These are phyloP conservation scores for Cryptus armator DNA, from an alignment of 2,888 invertebrate species.

Conservation along the genomic window DNA sequence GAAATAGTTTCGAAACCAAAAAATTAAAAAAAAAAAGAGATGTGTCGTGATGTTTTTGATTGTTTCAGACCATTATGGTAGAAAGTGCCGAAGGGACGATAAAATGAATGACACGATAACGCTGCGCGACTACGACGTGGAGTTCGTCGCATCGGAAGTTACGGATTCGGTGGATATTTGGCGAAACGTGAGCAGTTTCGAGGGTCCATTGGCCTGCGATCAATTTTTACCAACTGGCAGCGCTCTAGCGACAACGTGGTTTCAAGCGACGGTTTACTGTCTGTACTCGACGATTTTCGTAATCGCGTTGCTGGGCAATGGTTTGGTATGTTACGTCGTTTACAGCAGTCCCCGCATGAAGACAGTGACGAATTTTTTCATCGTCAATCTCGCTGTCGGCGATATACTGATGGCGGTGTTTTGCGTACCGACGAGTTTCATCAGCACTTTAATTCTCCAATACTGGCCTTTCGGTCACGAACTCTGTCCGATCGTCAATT, in stretches of 20 bases:
- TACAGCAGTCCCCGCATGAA: conserved; percentile 94
- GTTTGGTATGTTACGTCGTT: conserved; percentile 95
- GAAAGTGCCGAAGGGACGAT: conserved; percentile 12
- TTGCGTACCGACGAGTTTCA: conserved; percentile 96
- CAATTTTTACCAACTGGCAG: conserved; percentile 68
- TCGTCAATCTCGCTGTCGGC: conserved; percentile 95
- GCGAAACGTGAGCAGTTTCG: conserved; percentile 46
- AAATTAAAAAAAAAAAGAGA: not conserved
- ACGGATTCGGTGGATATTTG: conserved; percentile 45
- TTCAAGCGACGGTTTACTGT: conserved; percentile 89
- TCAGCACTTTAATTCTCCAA: conserved; percentile 91
- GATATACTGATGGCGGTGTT: conserved; percentile 96
- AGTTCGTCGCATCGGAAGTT: conserved; percentile 33
- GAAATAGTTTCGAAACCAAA: not conserved
- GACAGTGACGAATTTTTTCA: conserved; percentile 96
- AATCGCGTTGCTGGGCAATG: conserved; percentile 91
- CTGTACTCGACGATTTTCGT: conserved; percentile 91
- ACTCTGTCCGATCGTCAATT: conserved; percentile 94
- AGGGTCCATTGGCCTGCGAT: conserved; percentile 67
- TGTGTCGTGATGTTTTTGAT: not conserved
- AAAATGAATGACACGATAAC: conserved; percentile 63
- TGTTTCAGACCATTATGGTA: conserved; percentile 49
- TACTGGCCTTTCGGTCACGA: conserved; percentile 95
- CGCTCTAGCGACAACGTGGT: conserved; percentile 86
- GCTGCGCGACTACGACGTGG: conserved; percentile 41